These are phyloP conservation scores for Pyrocephalus nanus DNA, from an alignment of 2,797 vertebrate species.

Conservation along the genomic window DNA sequence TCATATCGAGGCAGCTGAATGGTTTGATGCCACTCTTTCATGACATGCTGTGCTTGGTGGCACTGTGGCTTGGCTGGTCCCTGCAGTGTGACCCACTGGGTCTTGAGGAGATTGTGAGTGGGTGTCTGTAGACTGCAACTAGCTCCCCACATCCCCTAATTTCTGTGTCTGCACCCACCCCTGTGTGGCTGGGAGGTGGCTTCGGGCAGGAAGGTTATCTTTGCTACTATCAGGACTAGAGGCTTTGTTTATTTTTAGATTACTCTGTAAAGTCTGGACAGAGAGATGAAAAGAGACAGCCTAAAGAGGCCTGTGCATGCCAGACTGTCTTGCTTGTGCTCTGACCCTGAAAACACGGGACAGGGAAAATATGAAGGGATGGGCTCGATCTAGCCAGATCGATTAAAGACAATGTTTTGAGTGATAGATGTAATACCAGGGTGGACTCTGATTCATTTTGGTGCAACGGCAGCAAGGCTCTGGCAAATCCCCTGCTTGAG, in stretches of 20 bases:
- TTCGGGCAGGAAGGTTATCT: background rate
- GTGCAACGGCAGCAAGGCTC: background rate
- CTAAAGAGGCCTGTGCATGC: background rate
- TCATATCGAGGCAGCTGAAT: background rate
- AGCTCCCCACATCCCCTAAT: background rate
- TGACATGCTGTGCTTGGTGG: background rate
- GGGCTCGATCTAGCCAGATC: background rate
- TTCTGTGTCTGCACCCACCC: background rate
- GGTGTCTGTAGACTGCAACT: background rate
- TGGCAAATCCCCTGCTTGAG: background rate
- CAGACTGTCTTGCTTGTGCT: background rate
- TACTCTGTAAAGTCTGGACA: background rate
- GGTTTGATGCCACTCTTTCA: background rate
- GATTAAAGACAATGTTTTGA: constrained; percentile 8
- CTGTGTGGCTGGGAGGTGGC: background rate
- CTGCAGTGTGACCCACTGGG: background rate
- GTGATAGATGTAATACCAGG: background rate
- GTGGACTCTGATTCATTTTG: constrained; percentile 23
- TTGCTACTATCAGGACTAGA: background rate
- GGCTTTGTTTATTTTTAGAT: constrained; percentile 50
- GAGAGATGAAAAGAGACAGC: constrained; percentile 27
- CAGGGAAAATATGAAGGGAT: background rate
- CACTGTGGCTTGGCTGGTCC: rapidly evolving
- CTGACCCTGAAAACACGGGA: background rate
- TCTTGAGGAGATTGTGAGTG: background rate